Evolutionary conservation across 1,140 invertebrate genomes (phyloP), one percentile per base, ranked within the genome.

Genomic region (Macrobrachium rosenbergii): DNA sequence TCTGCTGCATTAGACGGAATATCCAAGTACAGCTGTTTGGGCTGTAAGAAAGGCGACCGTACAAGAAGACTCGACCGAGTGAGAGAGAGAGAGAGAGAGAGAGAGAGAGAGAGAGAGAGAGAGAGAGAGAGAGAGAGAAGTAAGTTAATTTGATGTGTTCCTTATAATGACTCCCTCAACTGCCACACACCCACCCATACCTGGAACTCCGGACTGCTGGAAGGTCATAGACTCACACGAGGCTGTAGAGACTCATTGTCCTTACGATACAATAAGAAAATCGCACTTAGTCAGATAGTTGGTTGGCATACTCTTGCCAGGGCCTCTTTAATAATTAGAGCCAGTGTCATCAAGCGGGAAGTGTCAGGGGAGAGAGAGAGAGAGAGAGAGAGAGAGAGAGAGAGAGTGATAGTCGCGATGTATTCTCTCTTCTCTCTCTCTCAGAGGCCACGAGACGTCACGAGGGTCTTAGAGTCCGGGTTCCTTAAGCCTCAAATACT

Each of bases 81-180:
- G 21, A n/a, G 37, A 6, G 37, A 12, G 21, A 16, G 52, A 2
- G 79, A 37, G 37, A 67, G 60, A 37, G 60, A 45, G 60, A 67
- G 63, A 63, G 60, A 82, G 60, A 69, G 63, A 69, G 79, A 82
- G 60, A 82, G 79, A 58, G 52, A 67, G 60, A 69, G 79, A 82
- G 63, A 69, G 79, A 82, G 63, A 69, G 63, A 67, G 79, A 82
- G 79, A 63, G 60, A 82, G 52, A 82, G 63, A 67, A 43, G 64
- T 21, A 45, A 85, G 73, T 85, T 85, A 85, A 85, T 85, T 85
- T 85, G 83, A 85, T 78, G 60, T 37, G 73, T 37, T 85, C 59
- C 77, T 45, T 85, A 85, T 85, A 58, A 85, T 85, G 83, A 72
- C 28, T 52, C 62, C 28, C 37, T 17, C 59, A 62, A 73, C 81